Evolutionary conservation across 2,888 invertebrate species (phyloP), one percentile per base, ranked within the genome.

Genomic region (Lepidonotus clava): DNA sequence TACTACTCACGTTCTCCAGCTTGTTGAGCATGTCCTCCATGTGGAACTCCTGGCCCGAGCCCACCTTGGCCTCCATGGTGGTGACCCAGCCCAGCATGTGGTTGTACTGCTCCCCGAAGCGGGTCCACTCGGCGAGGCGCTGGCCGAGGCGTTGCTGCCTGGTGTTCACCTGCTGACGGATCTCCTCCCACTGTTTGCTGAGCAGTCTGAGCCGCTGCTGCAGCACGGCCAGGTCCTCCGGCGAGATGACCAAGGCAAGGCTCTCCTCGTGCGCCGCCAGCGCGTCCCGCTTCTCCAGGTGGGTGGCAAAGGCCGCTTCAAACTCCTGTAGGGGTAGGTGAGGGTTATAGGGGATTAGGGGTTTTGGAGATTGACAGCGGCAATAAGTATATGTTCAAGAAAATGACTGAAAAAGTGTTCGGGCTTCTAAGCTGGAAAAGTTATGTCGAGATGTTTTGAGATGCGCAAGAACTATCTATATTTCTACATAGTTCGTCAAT

Each of bases 171-270:
- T 93, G 93, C 67, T 91, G 90, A 46, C 88, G 89, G 6, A 93
- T 89, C 88, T 94, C 94, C 66, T 92, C 91, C 93, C 93, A 94
- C 88, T 93, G 93, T 89, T 93, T 93, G 89, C 92, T 91, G 18
- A 93, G 90, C 66, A 94, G 91, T 14, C 90, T 88, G 34, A 93
- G 92, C 36, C 93, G 90, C 88, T 93, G 92, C 83, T 91, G 91
- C 38, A 94, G 90, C 28, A 93, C 89, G 85, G 91, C 91, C 76
- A 93, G 88, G 89, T 93, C 93, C 83, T 93, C 92, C n/a, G 92
- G 89, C 77, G 91, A 91, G 18, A 93, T 89, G 34, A 90, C 86
- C 36, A 88, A 88, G 38, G 90, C 88, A 51, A 94, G 89, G 67
- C 90, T 89, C 86, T 87, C 90, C 86, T 93, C 91, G 67, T 90